Base-by-base conservation (phyloP, 2,797 vertebrate species). In the Coilia nasus region DNA sequence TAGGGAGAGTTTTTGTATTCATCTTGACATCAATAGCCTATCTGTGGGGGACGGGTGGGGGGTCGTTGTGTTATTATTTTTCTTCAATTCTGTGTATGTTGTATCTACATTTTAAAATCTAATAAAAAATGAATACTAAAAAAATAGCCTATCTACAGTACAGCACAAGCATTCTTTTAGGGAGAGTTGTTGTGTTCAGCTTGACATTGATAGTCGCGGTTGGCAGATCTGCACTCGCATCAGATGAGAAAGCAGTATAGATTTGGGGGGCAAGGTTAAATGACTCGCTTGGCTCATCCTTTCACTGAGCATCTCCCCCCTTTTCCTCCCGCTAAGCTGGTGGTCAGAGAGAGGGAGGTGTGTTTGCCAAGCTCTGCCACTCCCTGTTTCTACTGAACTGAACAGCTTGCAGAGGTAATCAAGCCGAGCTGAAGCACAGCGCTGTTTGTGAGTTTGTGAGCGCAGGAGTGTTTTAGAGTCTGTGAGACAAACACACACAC, bases 121-220 rank as follows among this genome's bases (percentile, higher is more conserved):
- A n/a, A n/a, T n/a, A n/a, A n/a, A n/a, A n/a, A n/a, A n/a, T n/a
- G n/a, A n/a, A n/a, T n/a, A n/a, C n/a, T n/a, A n/a, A n/a, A n/a
- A n/a, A n/a, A 47, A 47, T 47, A 47, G 46, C 3, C 46, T 47
- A 47, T 10, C 46, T n/a, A n/a, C n/a, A n/a, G n/a, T 19, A 47
- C 67, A 31, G 2, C 28, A 35, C 15, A 28, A 28, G 67, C 4
- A 19, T 41, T 41, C 25, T 41, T 17, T 19, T 6, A 78, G 14
- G 9, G 2, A 44, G 31, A 25, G 64, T 28, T 44, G 21, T 78
- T 21, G 67, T 19, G 28, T 78, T 19, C 15, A 21, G 35, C 35
- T 44, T 41, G 59, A 71, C 60, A 85, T 50, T 59, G 59, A 85
- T 62, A 88, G 60, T 44, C 11, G 17, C 6, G 15, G 71, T 21